These are phyloP conservation scores for Tolypeutes matacus DNA, from an alignment of 2,797 vertebrate species.

Conservation along the genomic window DNA sequence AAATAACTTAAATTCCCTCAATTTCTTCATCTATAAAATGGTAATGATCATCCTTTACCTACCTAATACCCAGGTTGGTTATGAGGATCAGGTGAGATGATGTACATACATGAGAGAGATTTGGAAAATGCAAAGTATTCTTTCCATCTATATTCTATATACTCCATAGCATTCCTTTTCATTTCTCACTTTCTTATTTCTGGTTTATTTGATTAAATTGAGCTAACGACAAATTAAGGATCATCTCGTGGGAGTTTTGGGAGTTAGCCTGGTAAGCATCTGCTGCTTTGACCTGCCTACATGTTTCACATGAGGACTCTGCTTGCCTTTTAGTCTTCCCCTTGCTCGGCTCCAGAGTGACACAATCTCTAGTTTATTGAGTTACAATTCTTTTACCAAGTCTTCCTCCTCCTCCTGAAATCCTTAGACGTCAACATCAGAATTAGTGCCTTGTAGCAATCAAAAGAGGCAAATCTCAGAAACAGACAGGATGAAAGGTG, in stretches of 20 bases:
- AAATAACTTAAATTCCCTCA: not conserved
- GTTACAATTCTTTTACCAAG: not conserved
- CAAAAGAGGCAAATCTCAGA: not conserved
- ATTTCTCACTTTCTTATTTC: not conserved
- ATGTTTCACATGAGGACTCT: not conserved
- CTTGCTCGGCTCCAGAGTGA: not conserved
- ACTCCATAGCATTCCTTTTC: not conserved
- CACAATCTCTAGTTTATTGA: not conserved
- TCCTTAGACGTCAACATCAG: not conserved
- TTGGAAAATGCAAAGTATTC: not conserved
- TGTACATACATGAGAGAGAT: not conserved
- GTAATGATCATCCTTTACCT: not conserved
- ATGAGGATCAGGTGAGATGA: not conserved
- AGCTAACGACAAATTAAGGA: not conserved
- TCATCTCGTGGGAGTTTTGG: not conserved
- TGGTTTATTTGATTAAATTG: not conserved
- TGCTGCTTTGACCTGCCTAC: not conserved
- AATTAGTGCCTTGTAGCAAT: not conserved
- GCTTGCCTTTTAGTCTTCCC: not conserved
- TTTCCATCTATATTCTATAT: not conserved
- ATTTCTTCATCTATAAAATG: not conserved
- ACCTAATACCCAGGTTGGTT: not conserved
- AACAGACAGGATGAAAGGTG: not conserved
- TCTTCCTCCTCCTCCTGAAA: not conserved
- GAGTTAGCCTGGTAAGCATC: not conserved